Conservation (phyloP, 1,140 invertebrate species). For the Conus betulinus region DNA sequence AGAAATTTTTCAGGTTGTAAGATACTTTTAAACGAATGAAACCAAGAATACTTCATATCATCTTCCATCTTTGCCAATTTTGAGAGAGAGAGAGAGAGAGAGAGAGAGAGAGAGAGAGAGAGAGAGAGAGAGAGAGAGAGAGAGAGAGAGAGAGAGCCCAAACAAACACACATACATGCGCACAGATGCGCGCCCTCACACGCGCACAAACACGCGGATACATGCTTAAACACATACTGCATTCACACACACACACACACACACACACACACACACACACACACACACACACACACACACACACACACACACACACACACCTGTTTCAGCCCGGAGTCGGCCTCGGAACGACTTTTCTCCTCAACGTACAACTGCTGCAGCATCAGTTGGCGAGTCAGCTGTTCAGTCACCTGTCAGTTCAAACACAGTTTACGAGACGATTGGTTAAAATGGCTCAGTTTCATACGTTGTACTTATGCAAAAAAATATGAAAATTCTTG, state of each 20-base stretch:
- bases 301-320: constrained; percentile 34
- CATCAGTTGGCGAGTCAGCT: constrained; percentile 51
- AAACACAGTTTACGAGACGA: too few relatives aligned
- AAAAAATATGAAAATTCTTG: not conserved
- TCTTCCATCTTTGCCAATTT: too few relatives aligned
- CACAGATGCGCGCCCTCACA: not conserved
- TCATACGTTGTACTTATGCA: too few relatives aligned
- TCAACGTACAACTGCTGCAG: constrained; percentile 59
- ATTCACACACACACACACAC: not conserved
- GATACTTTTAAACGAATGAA: too few relatives aligned
- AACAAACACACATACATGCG: not conserved
- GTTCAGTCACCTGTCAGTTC: not conserved
- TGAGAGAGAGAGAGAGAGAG: too few relatives aligned
- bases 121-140: too few relatives aligned
- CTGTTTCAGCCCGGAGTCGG: constrained; percentile 59
- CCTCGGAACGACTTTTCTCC: constrained; percentile 55
- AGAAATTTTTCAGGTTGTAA: too few relatives aligned
- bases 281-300: not conserved
- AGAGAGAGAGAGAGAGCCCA: too few relatives aligned
- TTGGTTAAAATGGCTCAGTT: too few relatives aligned
- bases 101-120: too few relatives aligned
- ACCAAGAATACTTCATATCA: too few relatives aligned
- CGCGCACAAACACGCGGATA: not conserved
- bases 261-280: constrained; percentile 35
- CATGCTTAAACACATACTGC: not conserved